These are phyloP conservation scores for Beaufortia kweichowensis DNA, from an alignment of 2,113 vertebrate species.

Conservation along the genomic window DNA sequence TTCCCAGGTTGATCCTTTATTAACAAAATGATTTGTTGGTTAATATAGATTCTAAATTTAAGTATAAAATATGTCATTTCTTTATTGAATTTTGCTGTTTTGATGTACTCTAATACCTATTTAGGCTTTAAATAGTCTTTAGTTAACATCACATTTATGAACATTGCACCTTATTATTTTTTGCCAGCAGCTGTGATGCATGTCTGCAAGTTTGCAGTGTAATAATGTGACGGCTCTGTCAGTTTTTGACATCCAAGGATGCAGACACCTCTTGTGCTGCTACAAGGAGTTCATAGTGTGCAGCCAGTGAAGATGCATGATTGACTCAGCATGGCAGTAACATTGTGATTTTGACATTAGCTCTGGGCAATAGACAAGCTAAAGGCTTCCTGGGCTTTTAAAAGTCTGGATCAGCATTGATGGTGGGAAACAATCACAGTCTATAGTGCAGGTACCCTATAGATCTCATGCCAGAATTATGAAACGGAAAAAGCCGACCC, in stretches of 20 bases:
- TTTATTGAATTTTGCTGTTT: too few species aligned
- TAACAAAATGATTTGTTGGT: background rate
- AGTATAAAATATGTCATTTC: too few species aligned
- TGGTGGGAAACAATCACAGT: conserved; percentile 19
- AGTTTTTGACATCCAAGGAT: background rate
- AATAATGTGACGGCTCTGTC: background rate
- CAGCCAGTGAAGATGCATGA: background rate
- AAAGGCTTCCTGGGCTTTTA: conserved; percentile 9
- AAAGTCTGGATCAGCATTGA: conserved; percentile 27
- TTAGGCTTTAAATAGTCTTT: too few species aligned
- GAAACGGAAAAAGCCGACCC: conserved; percentile 1
- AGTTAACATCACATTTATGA: too few species aligned
- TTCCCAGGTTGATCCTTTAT: background rate
- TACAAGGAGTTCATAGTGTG: background rate
- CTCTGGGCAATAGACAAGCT: background rate
- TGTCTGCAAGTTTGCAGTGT: background rate
- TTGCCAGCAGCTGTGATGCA: background rate
- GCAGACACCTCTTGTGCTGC: background rate
- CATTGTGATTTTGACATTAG: conserved; percentile 14
- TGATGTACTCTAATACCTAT: too few species aligned
- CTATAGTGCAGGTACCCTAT: background rate
- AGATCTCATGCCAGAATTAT: conserved; percentile 22
- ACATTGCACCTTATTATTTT: too few species aligned
- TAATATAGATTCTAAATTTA: too few species aligned
- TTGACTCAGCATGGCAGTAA: conserved; percentile 17